Evolutionary conservation across 2,797 vertebrate genomes (phyloP).

Genomic region (Phoxinus dragarum): DNA sequence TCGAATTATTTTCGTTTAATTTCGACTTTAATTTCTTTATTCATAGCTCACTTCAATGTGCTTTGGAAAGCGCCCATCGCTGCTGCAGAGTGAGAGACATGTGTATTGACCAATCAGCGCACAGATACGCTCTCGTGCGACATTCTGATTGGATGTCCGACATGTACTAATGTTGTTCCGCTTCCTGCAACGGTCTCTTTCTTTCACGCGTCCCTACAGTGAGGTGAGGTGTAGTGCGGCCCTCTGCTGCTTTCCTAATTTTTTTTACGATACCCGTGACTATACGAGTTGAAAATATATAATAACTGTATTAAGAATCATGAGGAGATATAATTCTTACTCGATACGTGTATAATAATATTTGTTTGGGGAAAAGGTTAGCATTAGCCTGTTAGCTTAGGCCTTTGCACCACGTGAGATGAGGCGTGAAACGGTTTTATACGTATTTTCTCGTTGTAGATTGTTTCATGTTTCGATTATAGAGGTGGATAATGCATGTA

Average conservation of each 20-base stretch:
- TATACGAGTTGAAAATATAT: accelerated
- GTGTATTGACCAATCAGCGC: constrained; percentile 35
- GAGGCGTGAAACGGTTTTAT: not conserved
- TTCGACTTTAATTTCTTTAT: not conserved
- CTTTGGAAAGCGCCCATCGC: not conserved
- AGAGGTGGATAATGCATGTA: not conserved
- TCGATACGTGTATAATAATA: no score
- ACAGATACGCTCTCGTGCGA: not conserved
- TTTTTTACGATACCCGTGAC: accelerated
- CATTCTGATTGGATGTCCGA: constrained; percentile 66
- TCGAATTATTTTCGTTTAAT: not conserved
- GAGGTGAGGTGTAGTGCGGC: constrained; percentile 64
- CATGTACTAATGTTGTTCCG: constrained; percentile 62
- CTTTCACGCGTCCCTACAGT: constrained; percentile 83
- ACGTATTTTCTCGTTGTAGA: not conserved
- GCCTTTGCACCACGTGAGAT: not conserved
- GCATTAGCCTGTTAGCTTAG: constrained; percentile 23
- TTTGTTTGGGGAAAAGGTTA: not conserved
- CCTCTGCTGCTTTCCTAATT: accelerated
- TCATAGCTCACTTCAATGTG: not conserved
- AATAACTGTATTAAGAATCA: accelerated
- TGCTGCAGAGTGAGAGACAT: not conserved
- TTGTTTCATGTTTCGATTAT: not conserved
- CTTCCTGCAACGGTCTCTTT: constrained; percentile 64
- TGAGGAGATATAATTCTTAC: accelerated